Evolutionary conservation across 2,113 vertebrate genomes (phyloP).

Genomic region (Macroglossus sobrinus): DNA sequence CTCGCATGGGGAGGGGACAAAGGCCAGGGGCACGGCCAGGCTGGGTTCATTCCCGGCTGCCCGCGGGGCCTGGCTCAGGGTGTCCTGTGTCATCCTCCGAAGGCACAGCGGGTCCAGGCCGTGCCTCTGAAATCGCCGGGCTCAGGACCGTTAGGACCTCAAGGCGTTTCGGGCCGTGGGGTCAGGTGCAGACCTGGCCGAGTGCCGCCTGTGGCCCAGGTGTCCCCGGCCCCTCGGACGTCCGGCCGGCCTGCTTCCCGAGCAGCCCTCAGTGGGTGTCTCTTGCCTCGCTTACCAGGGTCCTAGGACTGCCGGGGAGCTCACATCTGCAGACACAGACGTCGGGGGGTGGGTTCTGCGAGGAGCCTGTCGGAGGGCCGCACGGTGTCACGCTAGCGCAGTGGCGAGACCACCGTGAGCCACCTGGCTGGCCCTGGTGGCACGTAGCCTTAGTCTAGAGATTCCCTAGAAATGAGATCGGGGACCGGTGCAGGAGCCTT

Average conservation of each 20-base stretch:
- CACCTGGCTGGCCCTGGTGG: not conserved
- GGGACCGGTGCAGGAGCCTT: not conserved
- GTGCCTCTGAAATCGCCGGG: not conserved
- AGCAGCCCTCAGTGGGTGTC: conserved; percentile 55
- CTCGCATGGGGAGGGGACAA: too few relatives aligned
- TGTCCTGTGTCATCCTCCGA: fast-evolving
- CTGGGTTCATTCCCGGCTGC: not conserved
- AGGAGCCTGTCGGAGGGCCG: not conserved
- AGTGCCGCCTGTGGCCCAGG: not conserved
- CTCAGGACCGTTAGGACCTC: not conserved
- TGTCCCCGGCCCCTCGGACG: not conserved
- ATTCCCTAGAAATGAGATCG: fast-evolving
- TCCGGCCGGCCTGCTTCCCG: too few relatives aligned
- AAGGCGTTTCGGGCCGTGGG: conserved; percentile 30
- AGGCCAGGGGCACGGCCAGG: not conserved
- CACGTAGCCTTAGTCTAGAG: fast-evolving
- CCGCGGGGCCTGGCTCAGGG: not conserved
- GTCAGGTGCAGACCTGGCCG: not conserved
- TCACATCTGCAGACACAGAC: conserved; percentile 42
- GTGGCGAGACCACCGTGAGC: not conserved
- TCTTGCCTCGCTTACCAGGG: conserved; percentile 68
- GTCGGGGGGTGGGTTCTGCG: conserved; percentile 47
- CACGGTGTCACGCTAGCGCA: fast-evolving
- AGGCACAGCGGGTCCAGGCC: not conserved
- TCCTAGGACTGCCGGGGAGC: not conserved